These are phyloP conservation scores for Heterohyrax brucei DNA, from an alignment of 2,797 vertebrate genomes.

Conservation along the genomic window DNA sequence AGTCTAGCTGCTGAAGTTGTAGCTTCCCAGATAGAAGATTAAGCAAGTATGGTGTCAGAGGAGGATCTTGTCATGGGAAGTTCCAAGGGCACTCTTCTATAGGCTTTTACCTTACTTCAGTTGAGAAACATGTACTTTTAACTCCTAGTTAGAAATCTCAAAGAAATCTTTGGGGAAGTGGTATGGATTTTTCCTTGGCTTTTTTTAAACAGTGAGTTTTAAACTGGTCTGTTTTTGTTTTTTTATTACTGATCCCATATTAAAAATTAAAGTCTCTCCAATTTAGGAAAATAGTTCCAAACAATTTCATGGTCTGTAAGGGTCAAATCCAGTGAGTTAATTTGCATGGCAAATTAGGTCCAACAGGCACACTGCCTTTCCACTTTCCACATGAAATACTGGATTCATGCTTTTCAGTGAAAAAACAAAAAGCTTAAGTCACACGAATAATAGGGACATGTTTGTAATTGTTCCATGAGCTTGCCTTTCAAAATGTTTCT, in stretches of 20 bases:
- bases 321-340: conserved; percentile 63
- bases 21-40: conserved; percentile 47
- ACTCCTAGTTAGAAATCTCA: conserved; percentile 3
- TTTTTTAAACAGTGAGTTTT: conserved; percentile 43
- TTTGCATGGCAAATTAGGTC: conserved; percentile 14
- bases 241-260: neutral
- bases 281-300: conserved; percentile 56
- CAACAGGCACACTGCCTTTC: conserved; percentile 7
- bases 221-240: neutral
- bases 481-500: conserved; percentile 73
- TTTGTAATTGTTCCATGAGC: conserved; percentile 61
- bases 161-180: neutral
- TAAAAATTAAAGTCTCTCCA: conserved; percentile 70
- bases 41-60: neutral
- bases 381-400: conserved; percentile 10
- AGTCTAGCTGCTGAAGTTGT: neutral
- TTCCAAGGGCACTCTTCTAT: neutral
- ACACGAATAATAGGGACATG: conserved; percentile 13
- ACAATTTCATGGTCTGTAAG: neutral
- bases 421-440: conserved; percentile 9
- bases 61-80: neutral
- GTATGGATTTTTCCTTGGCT: neutral
- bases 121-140: neutral
- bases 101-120: neutral
- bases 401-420: neutral